Percentiles rank a stretch among this genome's conserved stretches.
Evolutionary conservation across 2,797 vertebrate species (phyloP).

Genomic region (Ctenopoma kingsleyae): DNA sequence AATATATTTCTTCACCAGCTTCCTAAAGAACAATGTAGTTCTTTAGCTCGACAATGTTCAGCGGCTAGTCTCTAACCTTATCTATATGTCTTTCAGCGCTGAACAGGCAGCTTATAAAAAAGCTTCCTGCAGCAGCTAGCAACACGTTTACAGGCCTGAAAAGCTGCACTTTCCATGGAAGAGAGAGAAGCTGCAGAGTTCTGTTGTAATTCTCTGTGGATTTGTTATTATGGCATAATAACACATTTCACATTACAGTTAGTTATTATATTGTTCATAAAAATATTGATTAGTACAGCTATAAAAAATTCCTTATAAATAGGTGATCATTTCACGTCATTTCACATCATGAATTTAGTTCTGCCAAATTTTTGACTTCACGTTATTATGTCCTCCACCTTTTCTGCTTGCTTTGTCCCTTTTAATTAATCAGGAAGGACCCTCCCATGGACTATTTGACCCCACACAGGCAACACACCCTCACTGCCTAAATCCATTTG

Average conservation of each 20-base stretch:
- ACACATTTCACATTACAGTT: not conserved
- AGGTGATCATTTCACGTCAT: too few species aligned
- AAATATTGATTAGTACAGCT: not conserved
- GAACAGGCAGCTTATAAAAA: not conserved
- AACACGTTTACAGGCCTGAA: not conserved
- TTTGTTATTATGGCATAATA: not conserved
- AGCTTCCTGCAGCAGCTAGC: too few species aligned
- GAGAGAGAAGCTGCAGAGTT: not conserved
- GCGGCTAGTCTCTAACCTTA: not conserved
- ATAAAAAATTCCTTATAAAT: not conserved
- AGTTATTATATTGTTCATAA: not conserved
- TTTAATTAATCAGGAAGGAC: constrained; percentile 37
- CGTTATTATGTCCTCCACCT: not conserved
- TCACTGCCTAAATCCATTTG: constrained; percentile 13
- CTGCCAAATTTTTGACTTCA: not conserved
- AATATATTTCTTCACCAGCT: not conserved
- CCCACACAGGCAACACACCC: not conserved
- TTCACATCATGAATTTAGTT: not conserved
- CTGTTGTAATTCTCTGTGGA: not conserved
- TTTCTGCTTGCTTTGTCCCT: constrained; percentile 23
- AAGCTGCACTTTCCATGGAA: not conserved
- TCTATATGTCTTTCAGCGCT: not conserved
- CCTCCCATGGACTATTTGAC: constrained; percentile 39
- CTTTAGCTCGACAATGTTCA: constrained; percentile 2
- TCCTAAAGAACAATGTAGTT: not conserved